Conservation (phyloP, 35 echinoderm and acorn worm genomes). For the Lytechinus variegatus region DNA sequence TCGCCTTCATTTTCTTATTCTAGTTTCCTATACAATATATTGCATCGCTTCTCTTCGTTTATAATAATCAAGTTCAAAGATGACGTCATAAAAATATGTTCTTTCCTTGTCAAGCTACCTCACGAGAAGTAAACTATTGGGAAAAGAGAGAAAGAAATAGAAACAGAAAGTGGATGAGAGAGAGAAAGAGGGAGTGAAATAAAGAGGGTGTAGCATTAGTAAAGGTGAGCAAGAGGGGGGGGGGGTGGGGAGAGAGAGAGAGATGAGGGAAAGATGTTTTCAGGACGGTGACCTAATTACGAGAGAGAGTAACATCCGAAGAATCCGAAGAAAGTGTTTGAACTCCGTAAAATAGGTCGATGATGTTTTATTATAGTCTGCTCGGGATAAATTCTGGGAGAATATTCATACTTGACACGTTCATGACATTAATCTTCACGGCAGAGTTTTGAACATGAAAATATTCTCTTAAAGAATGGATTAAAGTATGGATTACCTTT, state of each 20-base stretch:
- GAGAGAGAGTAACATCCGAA: neutral
- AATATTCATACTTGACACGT: neutral
- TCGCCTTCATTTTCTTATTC: neutral
- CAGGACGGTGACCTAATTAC: neutral
- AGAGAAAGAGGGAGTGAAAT: too few relatives aligned
- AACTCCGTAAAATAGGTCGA: neutral
- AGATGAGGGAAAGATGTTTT: neutral
- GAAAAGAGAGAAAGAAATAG: too few relatives aligned
- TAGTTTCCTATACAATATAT: neutral
- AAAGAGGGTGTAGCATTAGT: too few relatives aligned
- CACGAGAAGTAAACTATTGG: neutral
- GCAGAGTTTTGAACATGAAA: too few relatives aligned
- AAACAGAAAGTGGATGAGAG: too few relatives aligned
- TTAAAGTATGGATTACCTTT: too few relatives aligned
- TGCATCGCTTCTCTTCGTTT: neutral
- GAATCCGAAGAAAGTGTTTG: neutral
- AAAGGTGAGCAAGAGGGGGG: too few relatives aligned
- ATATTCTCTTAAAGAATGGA: too few relatives aligned
- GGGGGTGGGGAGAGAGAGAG: too few relatives aligned
- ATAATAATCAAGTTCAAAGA: neutral
- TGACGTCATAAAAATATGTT: neutral
- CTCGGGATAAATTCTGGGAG: neutral
- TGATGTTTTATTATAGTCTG: neutral
- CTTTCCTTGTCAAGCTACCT: neutral
- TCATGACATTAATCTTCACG: neutral